Evolutionary conservation across 2,797 vertebrate species (phyloP).

Genomic region (Mallotus villosus): DNA sequence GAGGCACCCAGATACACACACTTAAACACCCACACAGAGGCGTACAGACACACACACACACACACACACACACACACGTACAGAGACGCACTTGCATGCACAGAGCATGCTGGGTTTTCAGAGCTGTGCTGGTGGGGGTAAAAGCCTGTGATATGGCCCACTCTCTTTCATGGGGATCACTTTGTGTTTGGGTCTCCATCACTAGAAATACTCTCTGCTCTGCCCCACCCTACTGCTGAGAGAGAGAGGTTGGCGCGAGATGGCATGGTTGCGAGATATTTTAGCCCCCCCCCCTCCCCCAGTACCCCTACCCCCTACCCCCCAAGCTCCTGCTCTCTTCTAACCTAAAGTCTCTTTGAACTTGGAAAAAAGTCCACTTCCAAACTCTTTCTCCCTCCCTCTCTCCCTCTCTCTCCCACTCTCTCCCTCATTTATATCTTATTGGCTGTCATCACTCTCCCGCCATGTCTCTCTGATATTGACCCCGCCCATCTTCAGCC

Average conservation of each 20-base stretch:
- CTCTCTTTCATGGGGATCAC: conserved; percentile 43
- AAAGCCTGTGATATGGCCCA: conserved; percentile 48
- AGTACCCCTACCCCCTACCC: conserved; percentile 41
- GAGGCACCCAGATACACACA: conserved; percentile 3
- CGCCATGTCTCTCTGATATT: not conserved
- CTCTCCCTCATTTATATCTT: not conserved
- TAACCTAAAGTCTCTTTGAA: conserved; percentile 7
- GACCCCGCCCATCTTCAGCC: no score
- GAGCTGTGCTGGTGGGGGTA: conserved; percentile 45
- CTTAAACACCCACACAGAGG: conserved; percentile 26
- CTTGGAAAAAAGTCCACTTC: not conserved
- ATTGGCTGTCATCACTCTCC: not conserved
- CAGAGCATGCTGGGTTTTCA: conserved; percentile 35
- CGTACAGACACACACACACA: conserved; percentile 4
- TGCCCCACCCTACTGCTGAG: conserved; percentile 22
- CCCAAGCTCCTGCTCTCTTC: not conserved
- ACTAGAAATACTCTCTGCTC: conserved; percentile 37
- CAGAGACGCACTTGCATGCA: not conserved
- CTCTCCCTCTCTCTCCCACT: not conserved
- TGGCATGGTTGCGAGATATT: conserved; percentile 10
- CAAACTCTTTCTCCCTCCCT: not conserved
- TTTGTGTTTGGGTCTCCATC: conserved; percentile 27
- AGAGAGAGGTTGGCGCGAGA: conserved; percentile 10
- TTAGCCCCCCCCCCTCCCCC: conserved; percentile 18
- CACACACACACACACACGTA: not conserved